Conservation (phyloP, 2,113 vertebrate species). For the Rhagologus leucostigma region DNA sequence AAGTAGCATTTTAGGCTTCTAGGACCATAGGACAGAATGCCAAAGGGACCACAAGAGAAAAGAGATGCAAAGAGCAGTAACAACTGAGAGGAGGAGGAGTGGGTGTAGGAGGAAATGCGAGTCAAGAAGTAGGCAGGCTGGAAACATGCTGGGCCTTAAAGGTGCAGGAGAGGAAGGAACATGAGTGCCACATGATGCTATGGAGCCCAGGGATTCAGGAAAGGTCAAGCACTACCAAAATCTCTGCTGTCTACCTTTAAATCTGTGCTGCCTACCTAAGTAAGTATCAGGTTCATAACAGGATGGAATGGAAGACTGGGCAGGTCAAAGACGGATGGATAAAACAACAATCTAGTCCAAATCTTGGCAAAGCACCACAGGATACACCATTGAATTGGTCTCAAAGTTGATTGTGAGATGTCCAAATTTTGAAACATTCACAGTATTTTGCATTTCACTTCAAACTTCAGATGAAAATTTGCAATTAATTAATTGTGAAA, state of each 20-base stretch:
- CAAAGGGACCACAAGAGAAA: not conserved
- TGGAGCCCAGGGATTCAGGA: not conserved
- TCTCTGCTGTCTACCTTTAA: not conserved
- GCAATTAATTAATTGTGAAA: not conserved
- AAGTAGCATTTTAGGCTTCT: not conserved
- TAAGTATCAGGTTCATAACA: not conserved
- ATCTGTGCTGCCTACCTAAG: not conserved
- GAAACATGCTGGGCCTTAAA: not conserved
- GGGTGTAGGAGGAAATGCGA: constrained; percentile 6
- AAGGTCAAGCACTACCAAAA: not conserved
- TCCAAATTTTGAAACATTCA: not conserved
- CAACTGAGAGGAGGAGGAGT: not conserved
- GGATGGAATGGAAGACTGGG: not conserved
- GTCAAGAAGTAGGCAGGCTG: not conserved
- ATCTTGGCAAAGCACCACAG: not conserved
- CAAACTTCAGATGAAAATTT: not conserved
- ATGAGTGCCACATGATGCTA: not conserved
- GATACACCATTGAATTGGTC: not conserved
- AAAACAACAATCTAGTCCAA: not conserved
- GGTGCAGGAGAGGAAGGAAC: not conserved
- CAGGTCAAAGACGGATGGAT: not conserved
- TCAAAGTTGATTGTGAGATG: not conserved
- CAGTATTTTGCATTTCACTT: not conserved
- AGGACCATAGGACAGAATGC: not conserved
- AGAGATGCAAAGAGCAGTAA: not conserved